Conservation (phyloP, 2,113 vertebrate species). For the Lophura nycthemera region DNA sequence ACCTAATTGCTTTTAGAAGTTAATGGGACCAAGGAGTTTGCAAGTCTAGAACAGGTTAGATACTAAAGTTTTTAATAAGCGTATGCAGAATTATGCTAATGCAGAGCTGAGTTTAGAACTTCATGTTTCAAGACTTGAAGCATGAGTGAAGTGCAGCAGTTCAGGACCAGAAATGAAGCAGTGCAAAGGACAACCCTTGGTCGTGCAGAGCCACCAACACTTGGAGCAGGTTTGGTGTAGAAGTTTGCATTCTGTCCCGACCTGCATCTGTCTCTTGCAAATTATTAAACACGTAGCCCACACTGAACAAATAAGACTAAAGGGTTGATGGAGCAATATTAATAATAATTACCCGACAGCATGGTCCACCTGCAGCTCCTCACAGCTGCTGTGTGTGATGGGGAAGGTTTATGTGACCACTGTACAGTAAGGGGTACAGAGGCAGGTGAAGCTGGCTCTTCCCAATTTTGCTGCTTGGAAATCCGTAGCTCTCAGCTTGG, state of each 20-base stretch:
- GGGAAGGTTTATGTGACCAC: neutral
- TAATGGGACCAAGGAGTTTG: neutral
- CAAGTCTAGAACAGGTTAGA: neutral
- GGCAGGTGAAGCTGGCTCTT: neutral
- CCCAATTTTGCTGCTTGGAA: neutral
- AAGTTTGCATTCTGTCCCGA: neutral
- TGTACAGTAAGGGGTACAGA: neutral
- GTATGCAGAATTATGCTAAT: neutral
- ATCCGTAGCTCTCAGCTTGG: neutral
- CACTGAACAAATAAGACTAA: neutral
- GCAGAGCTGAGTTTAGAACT: neutral
- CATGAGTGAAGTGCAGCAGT: neutral
- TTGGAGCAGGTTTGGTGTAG: neutral
- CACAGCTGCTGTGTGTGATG: neutral
- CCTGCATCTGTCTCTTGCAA: neutral
- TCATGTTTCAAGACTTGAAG: neutral
- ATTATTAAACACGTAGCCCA: neutral
- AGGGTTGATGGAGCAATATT: neutral
- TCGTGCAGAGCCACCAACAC: neutral
- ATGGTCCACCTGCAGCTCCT: neutral
- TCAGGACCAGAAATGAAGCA: neutral
- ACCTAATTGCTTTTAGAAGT: constrained; percentile 19
- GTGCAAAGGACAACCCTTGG: neutral
- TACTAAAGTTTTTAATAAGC: neutral
- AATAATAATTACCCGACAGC: rapidly evolving